A percentile compares a stretch with the other conserved stretches of the same genome.
Evolutionary conservation across 2,888 invertebrate genomes (phyloP).

Genomic region (Volucella bombylans): DNA sequence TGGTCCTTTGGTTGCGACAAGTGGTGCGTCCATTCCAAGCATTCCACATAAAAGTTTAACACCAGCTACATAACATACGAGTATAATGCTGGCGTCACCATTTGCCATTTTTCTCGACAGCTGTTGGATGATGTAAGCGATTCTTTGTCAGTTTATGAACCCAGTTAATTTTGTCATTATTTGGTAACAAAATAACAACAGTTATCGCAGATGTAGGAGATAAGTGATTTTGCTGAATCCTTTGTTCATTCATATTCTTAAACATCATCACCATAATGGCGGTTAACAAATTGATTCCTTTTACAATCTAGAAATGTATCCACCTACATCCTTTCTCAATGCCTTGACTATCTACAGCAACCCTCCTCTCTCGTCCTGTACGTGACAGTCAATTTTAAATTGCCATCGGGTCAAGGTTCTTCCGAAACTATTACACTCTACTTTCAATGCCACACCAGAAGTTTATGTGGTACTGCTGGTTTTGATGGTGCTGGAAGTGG

Average conservation of each 20-base stretch:
- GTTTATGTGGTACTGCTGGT: neutral
- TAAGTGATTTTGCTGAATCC: neutral
- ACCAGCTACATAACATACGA: too few species aligned
- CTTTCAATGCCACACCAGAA: too few species aligned
- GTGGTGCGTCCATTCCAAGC: too few species aligned
- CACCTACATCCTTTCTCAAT: neutral
- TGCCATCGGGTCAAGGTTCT: slow-evolving; percentile 51
- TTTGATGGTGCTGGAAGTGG: neutral
- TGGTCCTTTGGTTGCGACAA: too few species aligned
- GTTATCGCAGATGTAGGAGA: neutral
- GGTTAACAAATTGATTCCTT: slow-evolving; percentile 25
- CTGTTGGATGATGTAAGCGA: neutral
- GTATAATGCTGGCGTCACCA: too few species aligned
- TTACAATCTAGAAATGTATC: slow-evolving; percentile 2
- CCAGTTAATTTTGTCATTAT: slow-evolving; percentile 8
- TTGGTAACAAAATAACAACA: neutral
- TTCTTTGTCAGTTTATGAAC: neutral
- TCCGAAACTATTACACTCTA: slow-evolving; percentile 18
- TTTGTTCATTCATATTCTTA: slow-evolving; percentile 6
- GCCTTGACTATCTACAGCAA: neutral
- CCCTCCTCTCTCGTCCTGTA: slow-evolving; percentile 19
- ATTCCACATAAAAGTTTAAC: too few species aligned
- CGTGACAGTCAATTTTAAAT: slow-evolving; percentile 31
- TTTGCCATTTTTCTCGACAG: too few species aligned
- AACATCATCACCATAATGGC: slow-evolving; percentile 8